Evolutionary conservation across 1,140 invertebrate species (phyloP).

Genomic region (Papilio dardanus): DNA sequence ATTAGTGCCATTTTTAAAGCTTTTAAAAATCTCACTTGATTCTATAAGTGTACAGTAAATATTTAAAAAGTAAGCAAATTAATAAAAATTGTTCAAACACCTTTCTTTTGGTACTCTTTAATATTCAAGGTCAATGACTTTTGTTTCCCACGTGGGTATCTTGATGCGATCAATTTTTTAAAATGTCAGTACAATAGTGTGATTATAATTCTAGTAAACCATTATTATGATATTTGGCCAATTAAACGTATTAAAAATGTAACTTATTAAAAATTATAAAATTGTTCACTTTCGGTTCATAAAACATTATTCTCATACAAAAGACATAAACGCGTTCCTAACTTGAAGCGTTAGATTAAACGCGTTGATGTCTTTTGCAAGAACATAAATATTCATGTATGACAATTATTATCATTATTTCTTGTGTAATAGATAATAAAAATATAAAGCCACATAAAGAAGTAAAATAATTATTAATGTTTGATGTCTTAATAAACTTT

Average conservation of each 20-base stretch:
- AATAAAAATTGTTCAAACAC: not conserved
- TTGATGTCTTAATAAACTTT: conserved; percentile 12
- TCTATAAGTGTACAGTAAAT: not conserved
- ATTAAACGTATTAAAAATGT: too few species aligned
- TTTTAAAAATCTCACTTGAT: not conserved
- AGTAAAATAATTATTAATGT: too few species aligned
- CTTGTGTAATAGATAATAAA: not conserved
- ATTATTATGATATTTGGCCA: too few species aligned
- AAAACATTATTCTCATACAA: not conserved
- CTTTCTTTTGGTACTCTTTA: not conserved
- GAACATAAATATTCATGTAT: conserved; percentile 1
- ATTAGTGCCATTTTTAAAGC: not conserved
- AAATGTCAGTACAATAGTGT: not conserved
- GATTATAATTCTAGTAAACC: not conserved
- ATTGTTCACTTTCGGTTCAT: too few species aligned
- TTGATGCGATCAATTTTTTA: not conserved
- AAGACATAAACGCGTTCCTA: conserved; percentile 3
- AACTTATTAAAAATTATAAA: too few species aligned
- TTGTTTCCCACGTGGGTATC: not conserved
- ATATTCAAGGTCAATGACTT: conserved; percentile 13
- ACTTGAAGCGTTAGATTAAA: not conserved
- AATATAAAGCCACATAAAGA: not conserved
- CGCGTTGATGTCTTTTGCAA: not conserved
- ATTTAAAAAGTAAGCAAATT: not conserved
- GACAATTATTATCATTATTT: not conserved